Evolutionary conservation across 1,140 invertebrate species (phyloP), one percentile per base, ranked within the genome.

Genomic region (Papilio glaucus): DNA sequence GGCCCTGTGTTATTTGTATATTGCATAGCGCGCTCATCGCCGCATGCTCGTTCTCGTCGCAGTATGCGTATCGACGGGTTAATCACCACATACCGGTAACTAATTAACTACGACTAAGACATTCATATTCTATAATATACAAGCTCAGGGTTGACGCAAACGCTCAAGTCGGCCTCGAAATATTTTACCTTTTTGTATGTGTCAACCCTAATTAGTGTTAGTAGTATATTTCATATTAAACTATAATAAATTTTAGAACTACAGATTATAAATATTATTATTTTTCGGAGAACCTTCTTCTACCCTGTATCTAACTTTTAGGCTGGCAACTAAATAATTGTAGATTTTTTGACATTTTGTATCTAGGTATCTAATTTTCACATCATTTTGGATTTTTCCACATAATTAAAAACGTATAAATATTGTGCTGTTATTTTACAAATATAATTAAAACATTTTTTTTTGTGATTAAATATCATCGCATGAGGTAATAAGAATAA

Each of bases 1-100:
- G 75, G 81, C 87, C 91, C 85, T 84, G 78, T 80, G 83, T 92
- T 89, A 92, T 78, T 83, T 80, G 80, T 81, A 85, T 84, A 81
- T 81, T 81, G 77, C 74, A 73, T 69, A 79, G 80, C 77, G 77
- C 74, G 73, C 60, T 69, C 61, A 71, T 76, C 70, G 72, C 75
- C 72, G 77, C 76, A 81, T 75, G 77, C 63, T 26, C 73, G 69
- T 49, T 39, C 29, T 33, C 29, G 29, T 6, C 29, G 29, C 29
- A 33, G 68, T 70, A 78, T 74, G 61, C 45, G 57, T 42, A 45
- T 63, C 65, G 71, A 76, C 72, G 37, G 73, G 84, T 84, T 85
- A 85, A 82, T 79, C 79, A 82, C 80, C 80, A 76, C 37, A 74
- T 76, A 71, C 75, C 76, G 61, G 77, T 67, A 75, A 41, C 57